Evolutionary conservation across 2,888 invertebrate genomes (phyloP), one percentile per base, ranked within the genome.

Genomic region (Tridacna crocea): DNA sequence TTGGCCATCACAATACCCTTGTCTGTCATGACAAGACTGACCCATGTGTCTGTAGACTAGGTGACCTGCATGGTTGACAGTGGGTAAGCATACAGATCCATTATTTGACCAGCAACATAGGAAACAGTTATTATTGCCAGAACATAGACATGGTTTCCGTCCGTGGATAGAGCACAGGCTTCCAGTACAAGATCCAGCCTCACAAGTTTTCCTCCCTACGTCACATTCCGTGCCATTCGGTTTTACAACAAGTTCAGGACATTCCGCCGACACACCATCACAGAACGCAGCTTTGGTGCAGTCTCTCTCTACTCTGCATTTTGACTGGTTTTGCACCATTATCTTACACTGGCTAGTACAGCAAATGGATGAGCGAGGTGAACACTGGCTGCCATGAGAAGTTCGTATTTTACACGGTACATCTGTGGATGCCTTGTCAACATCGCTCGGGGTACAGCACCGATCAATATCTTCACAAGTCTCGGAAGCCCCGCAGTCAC

Each of bases 371-470:
- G 77, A 68, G 26, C 36, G 81, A 6, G 89, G 88, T 1, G 91
- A 90, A 80, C 92, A 92, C 10, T 82, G 78, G 27, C 87, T 88
- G 15, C 89, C 89, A 6, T 76, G 24, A 12, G 88, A 87, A 70
- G 86, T 81, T 55, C 87, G 80, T 10, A 90, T 61, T 4, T 88
- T 91, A 73, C 92, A 91, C 2, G 90, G 90, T 0, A 51, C 22
- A 75, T 91, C 91, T n/a, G 79, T 46, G 51, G 88, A 87, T 19
- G 75, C n/a, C 22, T 17, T 4, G n/a, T 60, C 17, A 4, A 77
- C 63, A 19, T 84, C 84, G 55, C 82, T 76, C 12, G 92, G 91
- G 4, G 90, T 89, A 72, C 92, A 92, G 75, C 91, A 92, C 0
- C 81, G 83, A 58, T 91, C 91, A 15, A 85, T 74, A 3, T 47